Evolutionary conservation across 2,888 invertebrate genomes (phyloP).

Genomic region (Pseudoips prasinana): DNA sequence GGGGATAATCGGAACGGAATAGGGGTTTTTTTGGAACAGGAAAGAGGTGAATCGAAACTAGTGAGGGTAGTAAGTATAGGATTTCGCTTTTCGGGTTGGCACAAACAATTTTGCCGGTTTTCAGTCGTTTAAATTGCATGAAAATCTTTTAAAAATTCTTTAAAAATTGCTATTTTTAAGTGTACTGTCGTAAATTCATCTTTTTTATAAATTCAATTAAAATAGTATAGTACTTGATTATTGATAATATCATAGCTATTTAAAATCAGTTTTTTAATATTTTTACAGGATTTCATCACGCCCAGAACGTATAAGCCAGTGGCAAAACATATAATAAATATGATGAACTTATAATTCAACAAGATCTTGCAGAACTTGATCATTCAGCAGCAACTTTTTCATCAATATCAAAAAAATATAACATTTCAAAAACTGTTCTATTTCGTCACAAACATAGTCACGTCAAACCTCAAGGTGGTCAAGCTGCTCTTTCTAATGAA

Average conservation of each 20-base stretch:
- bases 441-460: not conserved
- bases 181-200: slow-evolving; percentile 3
- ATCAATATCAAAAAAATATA: not conserved
- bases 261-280: not conserved
- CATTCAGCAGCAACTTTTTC: not conserved
- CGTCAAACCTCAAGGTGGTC: no score
- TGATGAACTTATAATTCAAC: slow-evolving; percentile 4
- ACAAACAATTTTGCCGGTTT: slow-evolving; percentile 2
- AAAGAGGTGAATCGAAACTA: slow-evolving; percentile 2
- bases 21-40: slow-evolving; percentile 7
- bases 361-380: not conserved
- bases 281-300: slow-evolving; percentile 4
- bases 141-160: slow-evolving; percentile 2
- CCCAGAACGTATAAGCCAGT: slow-evolving; percentile 14
- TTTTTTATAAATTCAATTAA: slow-evolving; percentile 2
- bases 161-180: slow-evolving; percentile 2
- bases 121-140: slow-evolving; percentile 1
- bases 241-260: slow-evolving; percentile 1
- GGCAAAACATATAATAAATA: slow-evolving; percentile 14
- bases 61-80: slow-evolving; percentile 1
- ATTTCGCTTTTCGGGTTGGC: slow-evolving; percentile 1
- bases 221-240: slow-evolving; percentile 3
- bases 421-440: not conserved
- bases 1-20: slow-evolving; percentile 7
- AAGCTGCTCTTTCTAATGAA: not conserved